Evolutionary conservation across 2,888 invertebrate species (phyloP).

Genomic region (Ophioninae sp.): DNA sequence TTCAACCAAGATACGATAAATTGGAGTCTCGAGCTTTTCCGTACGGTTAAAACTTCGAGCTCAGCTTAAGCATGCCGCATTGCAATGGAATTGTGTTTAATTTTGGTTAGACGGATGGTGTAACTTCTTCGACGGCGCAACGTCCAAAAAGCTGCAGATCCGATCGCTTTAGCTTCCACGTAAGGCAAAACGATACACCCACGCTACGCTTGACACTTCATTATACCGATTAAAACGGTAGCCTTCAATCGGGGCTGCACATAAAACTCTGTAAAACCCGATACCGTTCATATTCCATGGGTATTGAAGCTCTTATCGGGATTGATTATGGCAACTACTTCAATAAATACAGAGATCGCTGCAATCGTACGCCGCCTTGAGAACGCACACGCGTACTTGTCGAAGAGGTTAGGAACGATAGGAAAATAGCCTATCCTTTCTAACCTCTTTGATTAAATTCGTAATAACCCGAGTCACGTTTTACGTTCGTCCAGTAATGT

Average conservation of each 20-base stretch:
- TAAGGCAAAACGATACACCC: conserved; percentile 17
- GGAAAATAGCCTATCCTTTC: no score
- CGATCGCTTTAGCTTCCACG: conserved; percentile 5
- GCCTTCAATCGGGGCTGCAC: no score
- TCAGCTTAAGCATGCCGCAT: not conserved
- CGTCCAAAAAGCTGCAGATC: conserved; percentile 4
- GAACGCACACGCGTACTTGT: no score
- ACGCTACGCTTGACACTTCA: not conserved
- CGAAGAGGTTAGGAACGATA: no score
- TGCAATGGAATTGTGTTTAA: not conserved
- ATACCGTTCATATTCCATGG: not conserved
- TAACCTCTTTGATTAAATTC: no score
- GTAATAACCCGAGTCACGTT: no score
- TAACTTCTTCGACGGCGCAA: not conserved
- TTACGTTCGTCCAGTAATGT: no score
- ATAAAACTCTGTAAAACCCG: no score
- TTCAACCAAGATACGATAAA: conserved; percentile 32
- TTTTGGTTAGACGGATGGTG: not conserved
- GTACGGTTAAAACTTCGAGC: not conserved
- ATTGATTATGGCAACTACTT: not conserved
- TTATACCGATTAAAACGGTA: not conserved
- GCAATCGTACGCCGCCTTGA: not conserved
- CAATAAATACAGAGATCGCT: not conserved
- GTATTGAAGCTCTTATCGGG: not conserved
- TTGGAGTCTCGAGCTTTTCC: conserved; percentile 11